phyloP scores from a whole-genome alignment of 2,888 invertebrate species.

The Diaphora mendica region DNA sequence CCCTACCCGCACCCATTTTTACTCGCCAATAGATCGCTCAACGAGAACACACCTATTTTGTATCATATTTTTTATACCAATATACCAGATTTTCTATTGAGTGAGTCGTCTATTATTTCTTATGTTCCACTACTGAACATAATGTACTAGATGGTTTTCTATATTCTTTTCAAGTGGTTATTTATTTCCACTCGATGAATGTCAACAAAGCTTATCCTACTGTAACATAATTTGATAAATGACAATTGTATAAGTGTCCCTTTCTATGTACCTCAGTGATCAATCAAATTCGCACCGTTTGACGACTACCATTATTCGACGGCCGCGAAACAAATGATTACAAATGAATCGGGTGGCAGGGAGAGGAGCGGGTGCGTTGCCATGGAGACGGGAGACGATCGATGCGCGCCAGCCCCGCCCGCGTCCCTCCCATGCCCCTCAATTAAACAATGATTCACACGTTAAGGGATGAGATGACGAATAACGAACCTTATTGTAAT shows the following conservation, averaged over 20 bases:
- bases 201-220: slow-evolving; percentile 21
- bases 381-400: slow-evolving; percentile 83
- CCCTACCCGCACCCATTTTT: too few species aligned
- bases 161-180: background rate
- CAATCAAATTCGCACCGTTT: slow-evolving; percentile 80
- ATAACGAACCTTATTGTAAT: slow-evolving; percentile 53
- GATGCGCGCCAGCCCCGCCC: slow-evolving; percentile 69
- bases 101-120: too few species aligned
- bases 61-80: too few species aligned
- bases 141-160: background rate
- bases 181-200: slow-evolving; percentile 17
- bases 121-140: too few species aligned
- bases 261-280: slow-evolving; percentile 63
- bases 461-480: slow-evolving; percentile 72
- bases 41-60: too few species aligned
- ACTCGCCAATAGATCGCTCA: too few species aligned
- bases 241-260: slow-evolving; percentile 52
- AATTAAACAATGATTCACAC: slow-evolving; percentile 85
- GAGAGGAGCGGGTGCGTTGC: slow-evolving; percentile 65
- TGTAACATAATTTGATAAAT: slow-evolving; percentile 48
- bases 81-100: too few species aligned
- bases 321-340: slow-evolving; percentile 85
- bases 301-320: slow-evolving; percentile 80
- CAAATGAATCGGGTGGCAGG: slow-evolving; percentile 78
- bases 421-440: slow-evolving; percentile 66